These are phyloP conservation scores for Hoplostethus mediterraneus DNA, from an alignment of 2,797 vertebrate genomes.

Conservation along the genomic window DNA sequence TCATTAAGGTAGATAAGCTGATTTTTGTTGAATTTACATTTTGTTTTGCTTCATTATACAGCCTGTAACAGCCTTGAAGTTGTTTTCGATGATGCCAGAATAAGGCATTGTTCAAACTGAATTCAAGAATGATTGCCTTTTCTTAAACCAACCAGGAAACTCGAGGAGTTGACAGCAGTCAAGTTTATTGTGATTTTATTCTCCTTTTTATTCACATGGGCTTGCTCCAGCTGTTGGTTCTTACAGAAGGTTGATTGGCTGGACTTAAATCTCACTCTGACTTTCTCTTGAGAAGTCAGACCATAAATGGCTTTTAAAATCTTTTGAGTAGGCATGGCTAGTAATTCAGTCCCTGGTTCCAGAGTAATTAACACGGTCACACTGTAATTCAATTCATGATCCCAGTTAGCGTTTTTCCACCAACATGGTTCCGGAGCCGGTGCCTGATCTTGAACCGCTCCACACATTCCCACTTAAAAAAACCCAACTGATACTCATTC, in stretches of 20 bases:
- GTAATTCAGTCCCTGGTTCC: constrained; percentile 8
- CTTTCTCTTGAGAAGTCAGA: constrained; percentile 9
- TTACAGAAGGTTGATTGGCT: constrained; percentile 11
- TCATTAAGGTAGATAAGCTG: not conserved
- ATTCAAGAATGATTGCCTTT: not conserved
- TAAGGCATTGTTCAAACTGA: not conserved
- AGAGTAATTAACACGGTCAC: constrained; percentile 35
- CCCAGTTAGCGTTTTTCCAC: not conserved
- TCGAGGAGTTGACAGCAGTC: not conserved
- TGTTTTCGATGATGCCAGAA: not conserved
- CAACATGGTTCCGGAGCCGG: no score
- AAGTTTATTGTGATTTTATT: no score
- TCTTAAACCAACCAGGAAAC: not conserved
- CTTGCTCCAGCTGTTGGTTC: no score
- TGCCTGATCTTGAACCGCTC: no score
- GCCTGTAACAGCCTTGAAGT: not conserved
- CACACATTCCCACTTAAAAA: no score
- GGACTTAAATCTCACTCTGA: constrained; percentile 4
- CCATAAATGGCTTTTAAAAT: constrained; percentile 4
- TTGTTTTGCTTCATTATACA: no score
- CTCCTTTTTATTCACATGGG: no score
- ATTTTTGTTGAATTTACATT: no score
- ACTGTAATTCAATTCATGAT: constrained; percentile 12
- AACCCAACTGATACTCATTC: no score
- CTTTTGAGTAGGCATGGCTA: constrained; percentile 5